phyloP scores from a whole-genome alignment of 2,888 invertebrate genomes.

The Orchesella flavescens region DNA sequence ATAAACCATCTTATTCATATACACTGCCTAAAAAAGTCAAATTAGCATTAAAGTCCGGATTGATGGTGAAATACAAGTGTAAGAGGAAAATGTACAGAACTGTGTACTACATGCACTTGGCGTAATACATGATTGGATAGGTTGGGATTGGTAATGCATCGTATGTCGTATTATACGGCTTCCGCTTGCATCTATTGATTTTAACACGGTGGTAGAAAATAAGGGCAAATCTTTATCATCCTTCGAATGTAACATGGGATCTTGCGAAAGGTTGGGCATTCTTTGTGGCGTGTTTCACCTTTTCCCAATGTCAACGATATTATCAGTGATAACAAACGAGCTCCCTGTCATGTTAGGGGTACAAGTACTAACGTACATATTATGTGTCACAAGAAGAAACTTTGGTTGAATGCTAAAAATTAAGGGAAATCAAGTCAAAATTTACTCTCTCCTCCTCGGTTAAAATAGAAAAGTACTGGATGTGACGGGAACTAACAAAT shows the following conservation, averaged over 20 bases:
- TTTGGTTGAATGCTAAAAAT: constrained; percentile 44
- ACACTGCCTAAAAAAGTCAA: not conserved
- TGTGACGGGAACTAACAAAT: constrained; percentile 23
- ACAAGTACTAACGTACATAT: constrained; percentile 13
- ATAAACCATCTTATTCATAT: not conserved
- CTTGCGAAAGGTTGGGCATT: too few species aligned
- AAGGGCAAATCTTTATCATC: too few species aligned
- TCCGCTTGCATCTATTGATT: too few species aligned
- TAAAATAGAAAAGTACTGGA: constrained; percentile 27
- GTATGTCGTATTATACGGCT: too few species aligned
- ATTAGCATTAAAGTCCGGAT: not conserved
- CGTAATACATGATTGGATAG: constrained; percentile 4
- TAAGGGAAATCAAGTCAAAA: constrained; percentile 51
- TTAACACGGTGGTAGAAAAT: too few species aligned
- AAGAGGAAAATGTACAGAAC: constrained; percentile 6
- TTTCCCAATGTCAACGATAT: too few species aligned
- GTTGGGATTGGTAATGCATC: not conserved
- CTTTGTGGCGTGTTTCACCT: too few species aligned
- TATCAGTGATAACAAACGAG: too few species aligned
- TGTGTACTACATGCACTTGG: not conserved
- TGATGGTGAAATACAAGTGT: not conserved
- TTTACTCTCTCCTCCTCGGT: constrained; percentile 30
- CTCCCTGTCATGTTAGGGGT: not conserved
- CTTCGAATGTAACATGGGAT: too few species aligned
- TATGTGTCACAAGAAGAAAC: constrained; percentile 40